Conservation (phyloP, 1,140 invertebrate genomes). For the Helicoverpa zea region DNA sequence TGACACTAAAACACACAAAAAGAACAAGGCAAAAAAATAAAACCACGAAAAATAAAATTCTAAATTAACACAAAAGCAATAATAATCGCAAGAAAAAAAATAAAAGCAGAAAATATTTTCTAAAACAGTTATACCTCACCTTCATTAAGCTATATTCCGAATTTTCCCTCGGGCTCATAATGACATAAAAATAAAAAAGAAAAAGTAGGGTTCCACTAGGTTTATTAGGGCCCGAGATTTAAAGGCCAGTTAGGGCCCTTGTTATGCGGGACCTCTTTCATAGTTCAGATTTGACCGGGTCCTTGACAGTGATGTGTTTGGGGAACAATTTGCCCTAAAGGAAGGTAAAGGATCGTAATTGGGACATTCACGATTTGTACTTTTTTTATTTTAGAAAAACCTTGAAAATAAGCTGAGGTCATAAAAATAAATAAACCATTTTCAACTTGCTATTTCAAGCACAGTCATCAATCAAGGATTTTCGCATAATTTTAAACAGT, state of each 20-base stretch:
- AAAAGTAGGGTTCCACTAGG: constrained; percentile 22
- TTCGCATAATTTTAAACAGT: too few relatives aligned
- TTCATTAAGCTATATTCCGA: constrained; percentile 20
- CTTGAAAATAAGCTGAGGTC: too few relatives aligned
- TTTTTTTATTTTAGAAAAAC: too few relatives aligned
- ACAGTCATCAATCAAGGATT: too few relatives aligned
- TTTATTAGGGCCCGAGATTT: constrained; percentile 38
- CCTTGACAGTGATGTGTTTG: constrained; percentile 16
- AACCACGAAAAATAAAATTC: background rate
- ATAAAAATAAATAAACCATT: too few relatives aligned
- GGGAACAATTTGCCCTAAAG: background rate
- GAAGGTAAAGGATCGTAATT: too few relatives aligned
- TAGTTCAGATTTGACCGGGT: constrained; percentile 16
- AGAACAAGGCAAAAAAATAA: background rate
- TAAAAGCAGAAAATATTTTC: background rate
- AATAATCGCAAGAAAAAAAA: background rate
- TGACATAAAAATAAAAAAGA: constrained; percentile 40
- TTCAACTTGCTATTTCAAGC: too few relatives aligned
- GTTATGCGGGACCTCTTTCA: constrained; percentile 36
- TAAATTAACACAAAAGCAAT: background rate
- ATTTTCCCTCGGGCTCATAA: constrained; percentile 2
- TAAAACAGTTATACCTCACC: background rate
- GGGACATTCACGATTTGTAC: too few relatives aligned
- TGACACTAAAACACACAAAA: background rate
- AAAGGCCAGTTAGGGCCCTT: constrained; percentile 17